Evolutionary conservation across 2,888 invertebrate species (phyloP).

Genomic region (Drosophila colorata): DNA sequence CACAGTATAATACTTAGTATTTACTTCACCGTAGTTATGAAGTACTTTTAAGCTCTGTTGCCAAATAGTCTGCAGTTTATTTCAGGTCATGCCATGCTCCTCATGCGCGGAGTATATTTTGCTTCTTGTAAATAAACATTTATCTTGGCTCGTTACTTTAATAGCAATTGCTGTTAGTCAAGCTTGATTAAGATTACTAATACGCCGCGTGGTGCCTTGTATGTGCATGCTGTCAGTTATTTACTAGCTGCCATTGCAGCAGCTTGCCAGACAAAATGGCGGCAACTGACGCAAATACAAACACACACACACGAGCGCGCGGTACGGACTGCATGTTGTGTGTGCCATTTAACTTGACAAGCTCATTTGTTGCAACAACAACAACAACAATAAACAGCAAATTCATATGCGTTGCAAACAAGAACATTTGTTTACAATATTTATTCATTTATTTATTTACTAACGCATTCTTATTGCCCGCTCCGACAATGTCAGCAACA

Average conservation of each 20-base stretch:
- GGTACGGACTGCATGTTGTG: slow-evolving; percentile 32
- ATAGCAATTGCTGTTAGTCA: slow-evolving; percentile 34
- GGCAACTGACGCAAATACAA: slow-evolving; percentile 40
- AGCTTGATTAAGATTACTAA: slow-evolving; percentile 65
- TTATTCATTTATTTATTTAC: slow-evolving; percentile 63
- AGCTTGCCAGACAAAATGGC: slow-evolving; percentile 75
- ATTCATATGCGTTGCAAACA: slow-evolving; percentile 66
- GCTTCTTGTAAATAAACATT: slow-evolving; percentile 23
- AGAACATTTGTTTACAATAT: slow-evolving; percentile 72
- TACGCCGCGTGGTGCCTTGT: slow-evolving; percentile 69
- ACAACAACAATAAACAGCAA: slow-evolving; percentile 28
- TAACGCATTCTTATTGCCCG: slow-evolving; percentile 54
- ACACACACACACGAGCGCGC: slow-evolving; percentile 3
- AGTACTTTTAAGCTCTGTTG: not conserved
- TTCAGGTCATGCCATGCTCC: slow-evolving; percentile 16
- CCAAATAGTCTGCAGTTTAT: slow-evolving; percentile 18
- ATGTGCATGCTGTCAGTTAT: slow-evolving; percentile 52
- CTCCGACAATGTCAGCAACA: slow-evolving; percentile 49
- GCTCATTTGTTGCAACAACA: slow-evolving; percentile 67
- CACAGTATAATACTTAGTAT: not conserved
- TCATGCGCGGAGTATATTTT: slow-evolving; percentile 1
- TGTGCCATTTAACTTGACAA: slow-evolving; percentile 75
- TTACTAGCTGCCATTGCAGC: slow-evolving; percentile 66
- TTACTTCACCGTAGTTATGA: not conserved
- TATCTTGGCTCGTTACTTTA: slow-evolving; percentile 36